Evolutionary conservation across 1,140 invertebrate species (phyloP), one percentile per base, ranked within the genome.

Genomic region (Heliothis virescens): DNA sequence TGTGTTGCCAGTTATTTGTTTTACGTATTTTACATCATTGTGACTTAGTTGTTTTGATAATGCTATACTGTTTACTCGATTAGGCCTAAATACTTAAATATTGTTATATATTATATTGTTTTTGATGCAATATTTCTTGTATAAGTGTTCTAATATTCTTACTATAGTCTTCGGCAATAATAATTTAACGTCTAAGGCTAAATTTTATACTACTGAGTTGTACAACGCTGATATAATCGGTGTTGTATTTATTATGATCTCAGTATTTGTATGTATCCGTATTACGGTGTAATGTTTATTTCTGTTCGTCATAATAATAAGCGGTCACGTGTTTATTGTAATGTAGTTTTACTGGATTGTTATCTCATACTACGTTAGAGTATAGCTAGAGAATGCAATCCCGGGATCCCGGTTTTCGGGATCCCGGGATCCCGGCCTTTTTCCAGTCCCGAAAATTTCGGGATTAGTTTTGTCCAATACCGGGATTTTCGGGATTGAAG

Each of bases 191-290:
- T 86, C 53, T 83, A 82, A 84, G 79, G 79, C 69, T 82, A 85
- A 75, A 62, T 75, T 72, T 75, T 50, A 16, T 62, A 75, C 69
- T 80, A 48, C 72, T 81, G 65, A 72, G 77, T 79, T 81, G 55
- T 83, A 73, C 71, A 80, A 77, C 77, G 52, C 82, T 82, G 81
- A 85, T 87, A 67, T 80, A 76, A 84, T 85, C 83, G 72, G 82
- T 77, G 53, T 80, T 73, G 76, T 69, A 62, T 63, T 72, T 80
- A 57, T 76, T 82, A 78, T 86, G 87, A 89, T 89, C 87, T 89
- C 86, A 89, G 78, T 65, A 50, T 81, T 78, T 53, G 50, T 63
- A 76, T 76, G 74, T 62, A 29, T 60, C 74, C 74, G 60, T 76
- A 57, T 57, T 65, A 76, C 47, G 59, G 69, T 57, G 55, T 74